Evolutionary conservation across 2,888 invertebrate species (phyloP).

Genomic region (Epirrhoe tristata): DNA sequence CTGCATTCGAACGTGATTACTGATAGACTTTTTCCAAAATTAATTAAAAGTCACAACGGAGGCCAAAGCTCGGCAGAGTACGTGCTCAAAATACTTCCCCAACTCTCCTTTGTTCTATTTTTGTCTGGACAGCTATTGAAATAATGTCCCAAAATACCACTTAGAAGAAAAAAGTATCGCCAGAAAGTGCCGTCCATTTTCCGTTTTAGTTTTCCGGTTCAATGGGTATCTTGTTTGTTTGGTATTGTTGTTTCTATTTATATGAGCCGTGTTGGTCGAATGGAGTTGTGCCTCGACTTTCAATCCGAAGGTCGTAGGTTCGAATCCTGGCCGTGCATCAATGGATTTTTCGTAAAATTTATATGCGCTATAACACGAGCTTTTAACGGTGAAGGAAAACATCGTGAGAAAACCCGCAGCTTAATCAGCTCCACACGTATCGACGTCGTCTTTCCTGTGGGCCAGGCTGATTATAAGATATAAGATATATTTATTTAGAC

Average conservation of each 20-base stretch:
- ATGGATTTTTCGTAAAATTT: no score
- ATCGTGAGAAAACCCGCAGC: no score
- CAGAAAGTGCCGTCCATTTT: slow-evolving; percentile 31
- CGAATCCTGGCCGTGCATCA: no score
- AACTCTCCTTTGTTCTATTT: slow-evolving; percentile 66
- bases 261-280: no score
- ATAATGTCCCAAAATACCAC: slow-evolving; percentile 44
- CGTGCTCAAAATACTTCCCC: slow-evolving; percentile 78
- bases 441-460: no score
- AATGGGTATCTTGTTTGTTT: slow-evolving; percentile 20
- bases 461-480: no score
- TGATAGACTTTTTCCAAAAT: slow-evolving; percentile 70
- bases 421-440: no score
- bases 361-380: no score
- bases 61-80: slow-evolving; percentile 54
- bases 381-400: no score
- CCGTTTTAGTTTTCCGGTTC: slow-evolving; percentile 33
- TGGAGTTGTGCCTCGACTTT: no score
- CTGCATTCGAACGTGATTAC: slow-evolving; percentile 61
- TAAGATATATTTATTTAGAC: no score
- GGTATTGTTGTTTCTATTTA: slow-evolving; percentile 17
- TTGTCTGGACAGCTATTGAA: slow-evolving; percentile 55
- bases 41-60: slow-evolving; percentile 73
- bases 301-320: no score
- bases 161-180: slow-evolving; percentile 37